Conservation (phyloP, 2,113 vertebrate genomes). For the Gymnobelideus leadbeateri region DNA sequence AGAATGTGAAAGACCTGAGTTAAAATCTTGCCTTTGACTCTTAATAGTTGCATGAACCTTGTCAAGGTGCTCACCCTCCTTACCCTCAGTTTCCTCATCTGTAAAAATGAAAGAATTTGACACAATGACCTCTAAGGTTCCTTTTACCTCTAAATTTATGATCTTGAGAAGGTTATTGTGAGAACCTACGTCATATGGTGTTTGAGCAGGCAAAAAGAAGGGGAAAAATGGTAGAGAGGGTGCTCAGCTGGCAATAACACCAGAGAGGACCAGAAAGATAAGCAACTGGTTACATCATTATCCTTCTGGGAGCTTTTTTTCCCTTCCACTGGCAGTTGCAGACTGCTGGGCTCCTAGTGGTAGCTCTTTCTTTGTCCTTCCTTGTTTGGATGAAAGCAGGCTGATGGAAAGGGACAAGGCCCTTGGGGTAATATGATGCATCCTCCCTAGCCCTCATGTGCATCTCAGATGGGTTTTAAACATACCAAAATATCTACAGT, state of each 20-base stretch:
- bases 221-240: neutral
- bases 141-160: neutral
- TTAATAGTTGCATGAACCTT: neutral
- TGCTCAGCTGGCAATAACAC: neutral
- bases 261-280: neutral
- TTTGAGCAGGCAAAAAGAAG: neutral
- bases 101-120: neutral
- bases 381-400: conserved; percentile 20
- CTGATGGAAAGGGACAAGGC: conserved; percentile 46
- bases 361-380: neutral
- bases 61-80: neutral
- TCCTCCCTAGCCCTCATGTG: conserved; percentile 60
- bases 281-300: neutral
- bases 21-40: neutral
- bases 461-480: conserved; percentile 77
- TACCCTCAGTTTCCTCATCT: neutral
- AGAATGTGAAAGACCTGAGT: neutral
- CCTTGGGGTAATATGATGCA: conserved; percentile 69
- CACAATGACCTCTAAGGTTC: neutral
- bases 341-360: neutral
- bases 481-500: conserved; percentile 76
- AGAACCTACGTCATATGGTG: neutral
- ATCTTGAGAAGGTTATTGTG: neutral
- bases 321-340: neutral
- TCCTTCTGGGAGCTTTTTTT: neutral